Conservation (phyloP, 1,140 invertebrate species). For the Hestina assimilis region DNA sequence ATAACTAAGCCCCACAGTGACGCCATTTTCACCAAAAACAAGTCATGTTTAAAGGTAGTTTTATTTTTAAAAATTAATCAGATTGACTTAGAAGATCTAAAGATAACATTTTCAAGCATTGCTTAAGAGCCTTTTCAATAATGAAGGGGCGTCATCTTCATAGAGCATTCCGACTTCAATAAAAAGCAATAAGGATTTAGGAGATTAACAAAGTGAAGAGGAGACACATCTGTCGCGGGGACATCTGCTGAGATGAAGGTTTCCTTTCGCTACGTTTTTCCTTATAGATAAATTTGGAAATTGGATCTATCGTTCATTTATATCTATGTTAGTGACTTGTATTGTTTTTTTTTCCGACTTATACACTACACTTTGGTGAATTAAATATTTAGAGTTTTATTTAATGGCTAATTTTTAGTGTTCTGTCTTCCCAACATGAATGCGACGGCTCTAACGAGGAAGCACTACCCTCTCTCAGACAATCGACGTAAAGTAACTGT, state of each 20-base stretch:
- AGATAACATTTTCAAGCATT: neutral
- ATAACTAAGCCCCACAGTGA: too few species aligned
- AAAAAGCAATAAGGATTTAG: slow-evolving; percentile 29
- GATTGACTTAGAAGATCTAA: neutral
- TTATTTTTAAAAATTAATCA: too few species aligned
- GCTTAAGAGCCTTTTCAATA: neutral
- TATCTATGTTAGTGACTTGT: too few species aligned
- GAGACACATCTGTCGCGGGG: slow-evolving; percentile 20
- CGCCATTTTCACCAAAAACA: too few species aligned
- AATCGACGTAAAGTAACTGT: too few species aligned
- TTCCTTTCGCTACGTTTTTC: slow-evolving; percentile 13
- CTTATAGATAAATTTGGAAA: slow-evolving; percentile 21
- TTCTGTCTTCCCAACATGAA: too few species aligned
- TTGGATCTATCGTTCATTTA: neutral
- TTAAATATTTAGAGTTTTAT: too few species aligned
- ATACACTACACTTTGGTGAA: neutral
- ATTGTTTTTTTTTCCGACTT: neutral
- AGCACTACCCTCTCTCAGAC: too few species aligned
- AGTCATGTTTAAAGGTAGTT: too few species aligned
- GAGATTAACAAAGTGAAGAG: slow-evolving; percentile 20
- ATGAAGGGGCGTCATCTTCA: slow-evolving; percentile 11
- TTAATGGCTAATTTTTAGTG: too few species aligned
- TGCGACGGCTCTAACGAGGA: too few species aligned
- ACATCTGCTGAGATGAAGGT: slow-evolving; percentile 12
- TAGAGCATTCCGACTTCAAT: slow-evolving; percentile 20